Conservation (phyloP, 2,888 invertebrate species). For the Empis livida region DNA sequence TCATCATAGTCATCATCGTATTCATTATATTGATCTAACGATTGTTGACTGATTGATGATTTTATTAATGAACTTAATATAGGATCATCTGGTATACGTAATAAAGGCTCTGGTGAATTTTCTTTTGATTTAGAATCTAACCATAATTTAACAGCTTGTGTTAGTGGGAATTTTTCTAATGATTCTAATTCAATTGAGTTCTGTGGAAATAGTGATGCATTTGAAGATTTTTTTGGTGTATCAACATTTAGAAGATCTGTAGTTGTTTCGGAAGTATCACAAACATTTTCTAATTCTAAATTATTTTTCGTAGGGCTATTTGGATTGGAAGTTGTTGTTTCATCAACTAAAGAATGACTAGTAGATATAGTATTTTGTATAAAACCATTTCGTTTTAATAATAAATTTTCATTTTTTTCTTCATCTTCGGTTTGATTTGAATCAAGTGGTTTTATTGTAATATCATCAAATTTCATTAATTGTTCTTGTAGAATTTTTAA, state of each 20-base stretch:
- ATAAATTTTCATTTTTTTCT: too few species aligned
- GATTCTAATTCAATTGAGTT: background rate
- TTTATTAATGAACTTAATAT: conserved; percentile 5
- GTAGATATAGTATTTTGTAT: too few species aligned
- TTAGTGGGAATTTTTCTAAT: conserved; percentile 36
- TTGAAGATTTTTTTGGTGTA: background rate
- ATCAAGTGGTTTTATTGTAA: background rate
- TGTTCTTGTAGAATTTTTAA: conserved; percentile 1
- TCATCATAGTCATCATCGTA: conserved; percentile 9
- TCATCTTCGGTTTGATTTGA: too few species aligned
- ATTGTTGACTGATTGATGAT: conserved; percentile 1
- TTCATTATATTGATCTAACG: background rate
- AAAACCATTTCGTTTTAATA: too few species aligned
- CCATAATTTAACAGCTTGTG: conserved; percentile 48
- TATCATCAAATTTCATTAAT: conserved; percentile 1
- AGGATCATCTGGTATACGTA: conserved; percentile 13
- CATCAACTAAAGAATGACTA: too few species aligned
- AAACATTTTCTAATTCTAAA: too few species aligned
- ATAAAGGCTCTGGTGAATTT: conserved; percentile 25
- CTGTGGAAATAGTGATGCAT: background rate
- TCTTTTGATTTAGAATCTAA: conserved; percentile 32
- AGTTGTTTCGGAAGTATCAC: background rate
- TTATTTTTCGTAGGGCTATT: too few species aligned
- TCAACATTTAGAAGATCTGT: background rate
- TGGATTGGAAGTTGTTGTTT: too few species aligned